Conservation (phyloP, 2,113 vertebrate genomes). For the Stigmatopora nigra region DNA sequence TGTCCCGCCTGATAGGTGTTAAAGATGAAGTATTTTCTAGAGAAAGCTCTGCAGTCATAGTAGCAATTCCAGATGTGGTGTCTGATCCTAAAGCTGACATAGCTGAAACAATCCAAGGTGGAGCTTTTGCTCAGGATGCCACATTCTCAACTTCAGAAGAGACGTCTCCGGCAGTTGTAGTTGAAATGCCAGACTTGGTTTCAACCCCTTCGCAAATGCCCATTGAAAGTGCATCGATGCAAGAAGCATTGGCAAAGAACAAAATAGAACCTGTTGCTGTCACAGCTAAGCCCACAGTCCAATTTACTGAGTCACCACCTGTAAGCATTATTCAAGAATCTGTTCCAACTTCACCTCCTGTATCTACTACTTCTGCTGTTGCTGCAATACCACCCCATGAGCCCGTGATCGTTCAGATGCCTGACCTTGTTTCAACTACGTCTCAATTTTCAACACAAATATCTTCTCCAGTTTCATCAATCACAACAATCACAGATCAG, state of each 20-base stretch:
- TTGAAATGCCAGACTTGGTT: constrained; percentile 61
- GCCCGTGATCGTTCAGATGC: constrained; percentile 60
- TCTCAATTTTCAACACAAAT: constrained; percentile 40
- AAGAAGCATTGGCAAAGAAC: constrained; percentile 43
- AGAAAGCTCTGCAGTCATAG: constrained; percentile 31
- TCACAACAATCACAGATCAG: constrained; percentile 29
- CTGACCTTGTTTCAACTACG: constrained; percentile 60
- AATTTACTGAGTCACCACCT: constrained; percentile 11
- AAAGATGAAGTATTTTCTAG: constrained; percentile 1
- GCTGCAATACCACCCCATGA: constrained; percentile 20
- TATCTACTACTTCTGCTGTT: constrained; percentile 22
- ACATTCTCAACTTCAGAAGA: constrained; percentile 11
- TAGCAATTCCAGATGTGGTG: constrained; percentile 57
- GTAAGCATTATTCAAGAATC: constrained; percentile 11
- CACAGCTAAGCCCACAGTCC: constrained; percentile 18
- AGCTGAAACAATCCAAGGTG: constrained; percentile 8
- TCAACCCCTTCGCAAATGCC: constrained; percentile 53
- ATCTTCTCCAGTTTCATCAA: constrained; percentile 37
- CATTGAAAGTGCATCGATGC: constrained; percentile 21
- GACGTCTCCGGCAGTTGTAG: constrained; percentile 26
- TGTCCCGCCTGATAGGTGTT: not conserved
- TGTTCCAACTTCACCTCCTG: constrained; percentile 10
- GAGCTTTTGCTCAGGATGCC: constrained; percentile 11
- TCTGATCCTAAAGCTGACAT: constrained; percentile 43
- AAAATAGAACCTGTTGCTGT: constrained; percentile 30